Evolutionary conservation across 53 echinoderm and acorn worm species (phyloP), one percentile per base, ranked within the genome.

Genomic region (Crossaster papposus): DNA sequence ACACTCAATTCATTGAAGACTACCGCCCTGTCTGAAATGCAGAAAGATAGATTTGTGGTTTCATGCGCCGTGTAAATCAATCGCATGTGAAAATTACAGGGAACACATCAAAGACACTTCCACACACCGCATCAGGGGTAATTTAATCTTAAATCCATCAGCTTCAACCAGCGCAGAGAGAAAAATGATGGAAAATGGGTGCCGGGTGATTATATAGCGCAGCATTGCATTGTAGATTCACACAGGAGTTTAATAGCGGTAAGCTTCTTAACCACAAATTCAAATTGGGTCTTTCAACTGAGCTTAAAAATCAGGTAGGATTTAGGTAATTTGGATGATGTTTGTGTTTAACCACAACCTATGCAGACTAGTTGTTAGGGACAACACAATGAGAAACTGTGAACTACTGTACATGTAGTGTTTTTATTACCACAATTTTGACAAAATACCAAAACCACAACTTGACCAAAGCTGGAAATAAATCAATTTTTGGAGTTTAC

Each of bases 131-230:
- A 38, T 83, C 65, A 17, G 17, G 52, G 34, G 32, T 81, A 81
- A 81, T 63, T 58, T 32, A 81, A 81, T 64, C 63, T 26, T 37
- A 83, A 83, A 83, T 83, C 83, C 65, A 22, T 83, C 83, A 83
- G 35, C 83, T 50, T 26, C 36, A 64, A 81, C 63, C 64, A 6
- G 26, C 34, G 6, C 6, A 71, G 26, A 23, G 4, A 33, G 36
- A 36, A 35, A 36, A 74, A 58, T 20, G 12, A 58, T 44, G 44
- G 12, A 17, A 58, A 68, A 12, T 68, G n/a, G 68, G 28, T 20
- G 24, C 28, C 28, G 28, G 28, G 68, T 68, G 68, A 68, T 68
- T 68, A 26, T 26, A 68, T 10, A 68, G 44, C 24, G 4, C 10
- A 68, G 68, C 68, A 68, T 10, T 68, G 68, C 28, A 68, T 28